A percentile compares a stretch with the other conserved stretches of the same genome.
Evolutionary conservation across 1,140 invertebrate genomes (phyloP).

Genomic region (Drosophila parvula): DNA sequence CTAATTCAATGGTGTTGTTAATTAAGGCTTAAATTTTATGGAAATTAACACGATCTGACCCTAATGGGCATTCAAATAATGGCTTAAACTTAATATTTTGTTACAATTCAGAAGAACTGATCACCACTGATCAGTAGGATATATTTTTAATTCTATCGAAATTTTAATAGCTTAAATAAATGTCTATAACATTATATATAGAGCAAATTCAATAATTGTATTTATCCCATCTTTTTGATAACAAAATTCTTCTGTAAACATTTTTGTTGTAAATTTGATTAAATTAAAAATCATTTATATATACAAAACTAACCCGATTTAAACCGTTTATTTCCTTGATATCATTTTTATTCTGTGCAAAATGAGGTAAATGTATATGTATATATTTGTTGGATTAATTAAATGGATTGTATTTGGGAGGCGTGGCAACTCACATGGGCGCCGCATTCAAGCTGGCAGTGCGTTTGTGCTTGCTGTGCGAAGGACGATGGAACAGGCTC

Average conservation of each 20-base stretch:
- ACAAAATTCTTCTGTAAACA: too few species aligned
- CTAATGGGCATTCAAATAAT: not conserved
- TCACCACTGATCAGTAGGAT: not conserved
- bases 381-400: constrained; percentile 12
- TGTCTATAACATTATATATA: not conserved
- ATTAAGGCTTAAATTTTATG: not conserved
- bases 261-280: too few species aligned
- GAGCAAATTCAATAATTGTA: not conserved
- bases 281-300: not conserved
- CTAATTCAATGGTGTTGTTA: not conserved
- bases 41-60: not conserved
- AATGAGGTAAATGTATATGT: not conserved
- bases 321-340: too few species aligned
- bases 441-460: constrained; percentile 66
- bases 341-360: constrained; percentile 2
- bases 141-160: not conserved
- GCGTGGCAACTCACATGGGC: constrained; percentile 67
- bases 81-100: too few species aligned
- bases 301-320: too few species aligned
- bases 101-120: not conserved
- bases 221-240: not conserved
- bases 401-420: constrained; percentile 16
- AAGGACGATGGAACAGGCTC: constrained; percentile 55
- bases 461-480: constrained; percentile 65
- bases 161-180: not conserved